phyloP scores from a whole-genome alignment of 2,113 vertebrate genomes.

The Amphiprion percula region DNA sequence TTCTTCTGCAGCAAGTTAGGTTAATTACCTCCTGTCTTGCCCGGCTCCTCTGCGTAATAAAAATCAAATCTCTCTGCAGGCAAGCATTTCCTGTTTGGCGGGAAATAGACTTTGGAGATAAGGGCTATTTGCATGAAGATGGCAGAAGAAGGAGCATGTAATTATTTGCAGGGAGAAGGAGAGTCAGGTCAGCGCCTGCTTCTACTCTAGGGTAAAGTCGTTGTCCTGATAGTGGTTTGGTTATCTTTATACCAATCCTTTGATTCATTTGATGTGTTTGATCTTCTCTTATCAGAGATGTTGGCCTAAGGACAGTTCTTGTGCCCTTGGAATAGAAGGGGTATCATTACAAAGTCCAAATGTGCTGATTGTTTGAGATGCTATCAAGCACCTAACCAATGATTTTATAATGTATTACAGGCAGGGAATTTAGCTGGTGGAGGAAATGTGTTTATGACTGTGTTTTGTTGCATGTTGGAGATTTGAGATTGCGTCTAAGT shows the following conservation, averaged over 20 bases:
- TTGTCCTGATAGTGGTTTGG: conserved; percentile 40
- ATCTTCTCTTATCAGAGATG: conserved; percentile 65
- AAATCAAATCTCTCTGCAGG: conserved; percentile 70
- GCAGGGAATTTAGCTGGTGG: background rate
- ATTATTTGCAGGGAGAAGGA: conserved; percentile 54
- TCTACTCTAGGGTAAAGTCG: conserved; percentile 45
- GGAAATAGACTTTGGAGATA: conserved; percentile 75
- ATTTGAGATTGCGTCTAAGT: no score
- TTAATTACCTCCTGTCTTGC: conserved; percentile 61
- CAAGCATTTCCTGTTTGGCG: conserved; percentile 73
- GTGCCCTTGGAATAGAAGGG: conserved; percentile 40
- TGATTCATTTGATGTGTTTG: conserved; percentile 49
- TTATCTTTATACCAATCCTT: conserved; percentile 57
- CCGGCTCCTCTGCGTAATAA: conserved; percentile 58
- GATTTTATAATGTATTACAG: conserved; percentile 29
- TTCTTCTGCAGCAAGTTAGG: conserved; percentile 40
- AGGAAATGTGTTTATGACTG: background rate
- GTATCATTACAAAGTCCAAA: conserved; percentile 59
- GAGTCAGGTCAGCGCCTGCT: conserved; percentile 34
- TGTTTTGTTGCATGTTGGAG: background rate
- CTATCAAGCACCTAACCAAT: conserved; percentile 38
- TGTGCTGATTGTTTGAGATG: conserved; percentile 60
- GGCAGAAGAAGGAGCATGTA: conserved; percentile 50
- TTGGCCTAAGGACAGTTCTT: conserved; percentile 60
- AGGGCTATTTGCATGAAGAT: conserved; percentile 77